These are phyloP conservation scores for Zonitis immaculata DNA, from an alignment of 2,888 invertebrate genomes.

Conservation along the genomic window DNA sequence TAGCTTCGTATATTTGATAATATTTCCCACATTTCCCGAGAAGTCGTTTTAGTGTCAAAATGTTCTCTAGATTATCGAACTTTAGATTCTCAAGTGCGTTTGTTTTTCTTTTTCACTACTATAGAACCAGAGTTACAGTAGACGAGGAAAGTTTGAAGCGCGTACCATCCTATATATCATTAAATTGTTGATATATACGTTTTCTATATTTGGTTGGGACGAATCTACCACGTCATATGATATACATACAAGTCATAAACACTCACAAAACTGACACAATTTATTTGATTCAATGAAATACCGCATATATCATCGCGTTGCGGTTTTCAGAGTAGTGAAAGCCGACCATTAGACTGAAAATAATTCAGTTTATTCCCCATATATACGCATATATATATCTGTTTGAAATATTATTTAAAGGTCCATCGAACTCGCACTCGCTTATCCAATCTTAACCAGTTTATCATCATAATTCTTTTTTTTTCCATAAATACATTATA, in stretches of 20 bases:
- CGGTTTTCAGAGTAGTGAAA: constrained; percentile 24
- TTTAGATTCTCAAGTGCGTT: too few species aligned
- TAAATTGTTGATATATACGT: background rate
- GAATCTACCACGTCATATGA: constrained; percentile 23
- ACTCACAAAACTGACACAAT: constrained; percentile 24
- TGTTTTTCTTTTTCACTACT: too few species aligned
- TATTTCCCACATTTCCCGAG: too few species aligned
- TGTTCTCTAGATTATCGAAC: too few species aligned
- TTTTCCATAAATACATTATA: too few species aligned
- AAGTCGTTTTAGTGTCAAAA: too few species aligned
- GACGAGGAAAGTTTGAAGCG: too few species aligned
- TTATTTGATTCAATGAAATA: constrained; percentile 31
- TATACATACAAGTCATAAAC: constrained; percentile 27
- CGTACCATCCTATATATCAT: too few species aligned
- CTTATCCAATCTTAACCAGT: too few species aligned
- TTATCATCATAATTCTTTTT: background rate
- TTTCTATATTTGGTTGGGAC: constrained; percentile 25
- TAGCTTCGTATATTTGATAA: too few species aligned
- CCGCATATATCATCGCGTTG: constrained; percentile 26
- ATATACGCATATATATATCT: background rate
- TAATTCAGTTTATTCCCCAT: constrained; percentile 20
- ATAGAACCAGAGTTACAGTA: too few species aligned
- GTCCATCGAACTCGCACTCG: background rate
- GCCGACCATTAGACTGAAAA: constrained; percentile 22
- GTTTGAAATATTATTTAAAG: background rate